A percentile compares a stretch with the other conserved stretches of the same genome.
Conservation (phyloP, 2,113 vertebrate genomes). For the Delphinapterus leucas region DNA sequence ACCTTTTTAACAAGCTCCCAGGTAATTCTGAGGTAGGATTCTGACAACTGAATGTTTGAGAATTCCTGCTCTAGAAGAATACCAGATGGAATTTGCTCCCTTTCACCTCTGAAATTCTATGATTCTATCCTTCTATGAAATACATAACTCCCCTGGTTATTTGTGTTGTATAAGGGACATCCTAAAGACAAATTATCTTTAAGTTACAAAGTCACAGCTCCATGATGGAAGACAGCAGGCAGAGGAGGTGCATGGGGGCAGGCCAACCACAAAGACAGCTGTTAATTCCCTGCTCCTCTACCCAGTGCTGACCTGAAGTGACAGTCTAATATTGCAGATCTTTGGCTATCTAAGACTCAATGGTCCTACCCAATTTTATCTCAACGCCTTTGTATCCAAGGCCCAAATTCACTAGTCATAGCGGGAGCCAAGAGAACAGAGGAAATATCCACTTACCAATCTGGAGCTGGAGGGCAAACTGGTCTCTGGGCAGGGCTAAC, state of each 20-base stretch:
- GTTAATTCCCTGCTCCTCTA: neutral
- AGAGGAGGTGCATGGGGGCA: neutral
- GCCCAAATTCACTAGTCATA: neutral
- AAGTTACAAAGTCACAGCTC: neutral
- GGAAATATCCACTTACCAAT: slow-evolving; percentile 44
- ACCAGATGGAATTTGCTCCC: neutral
- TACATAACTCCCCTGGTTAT: neutral
- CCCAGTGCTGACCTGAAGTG: neutral
- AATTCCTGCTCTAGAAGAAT: neutral
- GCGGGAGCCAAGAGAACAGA: neutral
- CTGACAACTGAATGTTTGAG: neutral
- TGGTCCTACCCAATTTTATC: neutral
- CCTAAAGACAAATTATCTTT: neutral
- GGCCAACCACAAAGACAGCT: neutral
- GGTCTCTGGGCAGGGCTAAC: neutral
- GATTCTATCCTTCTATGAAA: neutral
- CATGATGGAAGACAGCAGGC: neutral
- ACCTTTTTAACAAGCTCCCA: neutral
- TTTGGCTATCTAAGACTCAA: neutral
- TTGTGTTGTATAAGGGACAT: neutral
- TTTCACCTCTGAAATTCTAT: neutral
- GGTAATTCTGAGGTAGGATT: neutral
- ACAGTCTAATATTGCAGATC: neutral
- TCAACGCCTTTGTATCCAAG: neutral
- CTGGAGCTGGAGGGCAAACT: neutral